A percentile compares a stretch with the other conserved stretches of the same genome.
phyloP scores from a whole-genome alignment of 2,888 invertebrate genomes.

The Uloborus plumipes region DNA sequence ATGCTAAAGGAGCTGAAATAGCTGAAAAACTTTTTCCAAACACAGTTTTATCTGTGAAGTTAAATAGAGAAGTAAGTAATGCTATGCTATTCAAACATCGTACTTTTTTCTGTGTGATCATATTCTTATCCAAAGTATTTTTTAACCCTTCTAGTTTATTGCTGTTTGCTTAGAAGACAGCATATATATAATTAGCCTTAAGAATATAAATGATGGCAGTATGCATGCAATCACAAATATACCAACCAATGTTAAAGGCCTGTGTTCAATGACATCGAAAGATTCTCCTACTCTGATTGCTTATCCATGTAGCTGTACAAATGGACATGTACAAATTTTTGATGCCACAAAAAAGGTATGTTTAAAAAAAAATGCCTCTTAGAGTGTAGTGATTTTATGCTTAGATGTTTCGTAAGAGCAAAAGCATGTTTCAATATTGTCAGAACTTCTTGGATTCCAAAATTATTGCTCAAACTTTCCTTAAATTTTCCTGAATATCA shows the following conservation, averaged over 20 bases:
- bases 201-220: neutral
- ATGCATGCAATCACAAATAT: constrained; percentile 36
- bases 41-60: constrained; percentile 40
- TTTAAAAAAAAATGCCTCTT: too few relatives aligned
- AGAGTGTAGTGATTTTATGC: too few relatives aligned
- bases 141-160: constrained; percentile 25
- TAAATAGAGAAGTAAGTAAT: constrained; percentile 46
- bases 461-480: too few relatives aligned
- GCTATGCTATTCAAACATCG: neutral
- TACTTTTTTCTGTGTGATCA: neutral
- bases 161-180: constrained; percentile 47
- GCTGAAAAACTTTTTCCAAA: constrained; percentile 35
- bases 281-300: constrained; percentile 15
- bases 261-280: constrained; percentile 25
- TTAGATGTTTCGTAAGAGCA: too few relatives aligned
- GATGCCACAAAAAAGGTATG: constrained; percentile 32
- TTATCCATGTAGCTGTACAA: constrained; percentile 42
- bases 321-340: constrained; percentile 49
- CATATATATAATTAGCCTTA: constrained; percentile 25
- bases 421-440: too few relatives aligned
- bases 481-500: too few relatives aligned
- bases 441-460: too few relatives aligned
- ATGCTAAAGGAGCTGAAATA: constrained; percentile 20
- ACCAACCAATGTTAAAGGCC: constrained; percentile 32
- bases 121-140: neutral